Percentiles rank a stretch among this genome's conserved stretches.
These are phyloP conservation scores for Cryptocheilus praepositus DNA, from an alignment of 2,888 invertebrate species.

Conservation along the genomic window DNA sequence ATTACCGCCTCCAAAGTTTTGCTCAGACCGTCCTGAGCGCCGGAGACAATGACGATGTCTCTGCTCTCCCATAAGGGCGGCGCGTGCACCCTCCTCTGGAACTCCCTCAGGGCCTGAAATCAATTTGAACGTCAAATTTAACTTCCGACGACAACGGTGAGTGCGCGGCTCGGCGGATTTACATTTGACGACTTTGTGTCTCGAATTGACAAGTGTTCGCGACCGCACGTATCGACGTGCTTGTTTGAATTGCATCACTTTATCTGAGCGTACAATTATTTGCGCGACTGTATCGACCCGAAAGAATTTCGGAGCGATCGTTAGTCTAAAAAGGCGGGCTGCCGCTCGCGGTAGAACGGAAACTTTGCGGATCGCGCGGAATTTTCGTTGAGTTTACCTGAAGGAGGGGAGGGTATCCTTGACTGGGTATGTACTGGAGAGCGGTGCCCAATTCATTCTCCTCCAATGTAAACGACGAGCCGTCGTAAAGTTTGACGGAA, in stretches of 20 bases:
- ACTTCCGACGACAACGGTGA: no score
- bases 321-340: no score
- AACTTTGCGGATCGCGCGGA: no score
- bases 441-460: constrained; percentile 80
- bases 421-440: constrained; percentile 85
- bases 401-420: constrained; percentile 78
- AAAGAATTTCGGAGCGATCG: no score
- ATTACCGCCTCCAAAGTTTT: constrained; percentile 84
- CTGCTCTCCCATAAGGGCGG: constrained; percentile 80
- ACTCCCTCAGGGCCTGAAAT: constrained; percentile 77
- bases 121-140: constrained; percentile 47
- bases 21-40: constrained; percentile 87
- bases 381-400: constrained; percentile 50
- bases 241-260: no score
- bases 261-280: no score
- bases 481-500: constrained; percentile 78
- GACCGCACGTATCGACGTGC: no score
- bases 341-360: no score
- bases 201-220: no score
- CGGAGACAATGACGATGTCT: constrained; percentile 83
- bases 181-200: no score
- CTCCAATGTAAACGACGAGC: constrained; percentile 76
- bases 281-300: no score
- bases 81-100: constrained; percentile 80
- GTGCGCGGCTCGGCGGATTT: no score